A percentile compares a stretch with the other conserved stretches of the same genome.
phyloP scores from a whole-genome alignment of 2,888 invertebrate genomes.

The Caenorhabditis macrosperma region DNA sequence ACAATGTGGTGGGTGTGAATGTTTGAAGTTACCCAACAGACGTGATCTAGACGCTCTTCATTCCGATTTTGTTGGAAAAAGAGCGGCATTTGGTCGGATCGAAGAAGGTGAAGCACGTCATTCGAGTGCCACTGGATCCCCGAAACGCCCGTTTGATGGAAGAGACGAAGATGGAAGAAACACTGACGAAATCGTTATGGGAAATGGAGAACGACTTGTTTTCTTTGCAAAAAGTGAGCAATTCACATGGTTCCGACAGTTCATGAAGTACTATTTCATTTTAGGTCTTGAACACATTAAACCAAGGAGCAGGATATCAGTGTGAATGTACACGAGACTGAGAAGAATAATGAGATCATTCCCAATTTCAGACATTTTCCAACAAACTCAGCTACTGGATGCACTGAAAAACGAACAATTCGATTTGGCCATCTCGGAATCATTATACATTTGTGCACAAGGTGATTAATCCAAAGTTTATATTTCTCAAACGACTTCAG shows the following conservation, averaged over 20 bases:
- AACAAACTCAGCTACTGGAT: slow-evolving; percentile 22
- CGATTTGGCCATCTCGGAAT: slow-evolving; percentile 45
- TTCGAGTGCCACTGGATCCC: slow-evolving; percentile 24
- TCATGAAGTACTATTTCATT: too few species aligned
- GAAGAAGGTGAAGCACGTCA: slow-evolving; percentile 42
- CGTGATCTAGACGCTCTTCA: slow-evolving; percentile 46
- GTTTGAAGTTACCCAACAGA: background rate
- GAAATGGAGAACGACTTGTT: slow-evolving; percentile 12
- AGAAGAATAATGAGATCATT: background rate
- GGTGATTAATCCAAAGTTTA: too few species aligned
- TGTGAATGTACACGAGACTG: slow-evolving; percentile 35
- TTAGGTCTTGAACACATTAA: slow-evolving; percentile 20
- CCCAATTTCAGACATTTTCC: slow-evolving; percentile 23
- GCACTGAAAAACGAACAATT: slow-evolving; percentile 38
- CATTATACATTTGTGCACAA: slow-evolving; percentile 15
- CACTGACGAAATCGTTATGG: slow-evolving; percentile 25
- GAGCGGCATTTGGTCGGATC: slow-evolving; percentile 38
- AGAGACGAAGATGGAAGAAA: background rate
- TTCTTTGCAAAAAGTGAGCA: background rate
- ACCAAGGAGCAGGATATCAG: slow-evolving; percentile 13
- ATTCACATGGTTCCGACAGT: too few species aligned
- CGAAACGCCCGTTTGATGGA: slow-evolving; percentile 2
- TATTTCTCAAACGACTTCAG: slow-evolving; percentile 17
- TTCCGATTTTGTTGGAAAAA: slow-evolving; percentile 23
- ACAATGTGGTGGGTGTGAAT: slow-evolving; percentile 56